phyloP scores from a whole-genome alignment of 1,140 invertebrate species.

The Drosophila yakuba region DNA sequence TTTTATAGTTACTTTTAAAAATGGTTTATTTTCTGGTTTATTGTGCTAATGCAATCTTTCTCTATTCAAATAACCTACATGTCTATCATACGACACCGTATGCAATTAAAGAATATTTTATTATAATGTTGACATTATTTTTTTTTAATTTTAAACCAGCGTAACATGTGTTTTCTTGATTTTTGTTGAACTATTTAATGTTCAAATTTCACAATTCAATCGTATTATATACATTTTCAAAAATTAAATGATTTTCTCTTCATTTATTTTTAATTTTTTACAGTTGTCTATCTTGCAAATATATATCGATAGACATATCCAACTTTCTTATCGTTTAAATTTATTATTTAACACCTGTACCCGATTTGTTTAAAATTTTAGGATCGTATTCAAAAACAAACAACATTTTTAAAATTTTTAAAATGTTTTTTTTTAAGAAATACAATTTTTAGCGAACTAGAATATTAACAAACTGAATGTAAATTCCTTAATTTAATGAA shows the following conservation, averaged over 20 bases:
- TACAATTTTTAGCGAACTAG: neutral
- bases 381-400: neutral
- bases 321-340: neutral
- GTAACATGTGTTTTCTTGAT: constrained; percentile 58
- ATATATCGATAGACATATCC: neutral
- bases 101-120: constrained; percentile 52
- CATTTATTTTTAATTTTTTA: constrained; percentile 2
- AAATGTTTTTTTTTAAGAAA: neutral
- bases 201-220: constrained; percentile 60
- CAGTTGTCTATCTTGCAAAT: neutral
- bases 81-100: constrained; percentile 49
- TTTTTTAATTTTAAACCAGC: constrained; percentile 50
- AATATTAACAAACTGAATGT: neutral
- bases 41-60: constrained; percentile 57
- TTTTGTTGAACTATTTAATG: constrained; percentile 34
- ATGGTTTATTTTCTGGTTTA: constrained; percentile 35
- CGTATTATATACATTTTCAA: constrained; percentile 41
- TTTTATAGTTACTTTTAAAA: constrained; percentile 57
- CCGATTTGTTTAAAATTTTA: neutral
- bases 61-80: constrained; percentile 49
- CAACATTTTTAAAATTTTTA: neutral
- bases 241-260: neutral
- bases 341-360: neutral
- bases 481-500: neutral
- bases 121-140: constrained; percentile 35